Evolutionary conservation across 2,888 invertebrate genomes (phyloP).

Genomic region (Hemicrepidius hirtus): DNA sequence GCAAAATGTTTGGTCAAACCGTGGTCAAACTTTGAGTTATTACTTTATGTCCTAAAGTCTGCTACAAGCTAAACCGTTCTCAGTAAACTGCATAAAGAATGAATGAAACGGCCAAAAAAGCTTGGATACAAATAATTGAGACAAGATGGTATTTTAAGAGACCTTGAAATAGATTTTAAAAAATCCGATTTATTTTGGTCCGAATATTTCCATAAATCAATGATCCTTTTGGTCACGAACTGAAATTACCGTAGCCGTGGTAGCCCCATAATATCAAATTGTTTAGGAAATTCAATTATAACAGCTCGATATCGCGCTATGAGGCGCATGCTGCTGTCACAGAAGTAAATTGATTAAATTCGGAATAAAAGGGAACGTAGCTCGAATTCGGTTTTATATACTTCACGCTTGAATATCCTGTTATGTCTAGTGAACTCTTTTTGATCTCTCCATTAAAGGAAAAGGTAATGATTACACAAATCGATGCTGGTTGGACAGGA

Average conservation of each 20-base stretch:
- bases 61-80: too few relatives aligned
- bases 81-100: too few relatives aligned
- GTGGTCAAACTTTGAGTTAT: too few relatives aligned
- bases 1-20: too few relatives aligned
- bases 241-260: slow-evolving; percentile 35
- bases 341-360: slow-evolving; percentile 43
- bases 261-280: slow-evolving; percentile 39
- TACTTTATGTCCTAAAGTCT: too few relatives aligned
- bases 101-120: too few relatives aligned
- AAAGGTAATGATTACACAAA: slow-evolving; percentile 11
- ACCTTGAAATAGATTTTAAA: neutral
- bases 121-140: too few relatives aligned
- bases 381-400: slow-evolving; percentile 21
- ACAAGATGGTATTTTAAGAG: neutral
- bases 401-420: slow-evolving; percentile 22
- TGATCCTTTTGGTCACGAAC: slow-evolving; percentile 23
- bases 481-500: neutral
- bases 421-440: slow-evolving; percentile 25
- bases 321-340: slow-evolving; percentile 36
- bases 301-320: slow-evolving; percentile 38
- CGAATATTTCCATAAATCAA: slow-evolving; percentile 24
- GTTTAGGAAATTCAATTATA: slow-evolving; percentile 41
- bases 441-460: slow-evolving; percentile 7
- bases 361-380: slow-evolving; percentile 30
- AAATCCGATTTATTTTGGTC: slow-evolving; percentile 3